Evolutionary conservation across 2,113 vertebrate genomes (phyloP), one percentile per base, ranked within the genome.

Genomic region (Origma solitaria): DNA sequence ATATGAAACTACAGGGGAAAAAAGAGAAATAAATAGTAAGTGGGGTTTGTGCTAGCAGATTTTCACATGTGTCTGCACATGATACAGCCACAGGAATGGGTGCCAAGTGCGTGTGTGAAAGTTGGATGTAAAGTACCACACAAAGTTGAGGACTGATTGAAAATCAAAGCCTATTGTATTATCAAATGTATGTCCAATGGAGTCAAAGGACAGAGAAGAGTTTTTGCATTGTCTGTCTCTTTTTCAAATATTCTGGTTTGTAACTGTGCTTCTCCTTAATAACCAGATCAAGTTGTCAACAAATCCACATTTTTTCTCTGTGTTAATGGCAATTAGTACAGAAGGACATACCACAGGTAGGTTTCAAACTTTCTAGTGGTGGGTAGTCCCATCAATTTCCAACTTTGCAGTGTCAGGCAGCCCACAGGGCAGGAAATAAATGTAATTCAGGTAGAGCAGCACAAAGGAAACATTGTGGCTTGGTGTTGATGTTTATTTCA

Each of bases 401-500:
- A 94, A 95, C 22, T 87, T 61, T 71, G 23, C 45, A 92, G 23
- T 62, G 57, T 21, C 88, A 71, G 86, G 68, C 31, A 91, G 50
- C 66, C 82, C 86, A 69, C 35, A 85, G 61, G 65, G 83, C 19
- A 88, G 42, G 64, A 95, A 91, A 91, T 40, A 30, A 92, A 94
- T 72, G 20, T 66, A 90, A 72, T 89, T 60, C 51, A 66, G 73
- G 91, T 40, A 49, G 58, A 95, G 31, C 28, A 81, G 38, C 22
- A 70, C 92, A 91, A 94, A 93, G 60, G 53, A 76, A 94, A 90
- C 42, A 70, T 58, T 71, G 79, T 82, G 71, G 40, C 28, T 92
- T 30, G 82, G 76, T 92, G 94, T 66, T 94, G 79, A 92, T 44
- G 38, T 58, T 96, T 89, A 84, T 94, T 97, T 96, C 92, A 88